phyloP scores from a whole-genome alignment of 2,797 vertebrate genomes.

The Protonibea diacanthus region DNA sequence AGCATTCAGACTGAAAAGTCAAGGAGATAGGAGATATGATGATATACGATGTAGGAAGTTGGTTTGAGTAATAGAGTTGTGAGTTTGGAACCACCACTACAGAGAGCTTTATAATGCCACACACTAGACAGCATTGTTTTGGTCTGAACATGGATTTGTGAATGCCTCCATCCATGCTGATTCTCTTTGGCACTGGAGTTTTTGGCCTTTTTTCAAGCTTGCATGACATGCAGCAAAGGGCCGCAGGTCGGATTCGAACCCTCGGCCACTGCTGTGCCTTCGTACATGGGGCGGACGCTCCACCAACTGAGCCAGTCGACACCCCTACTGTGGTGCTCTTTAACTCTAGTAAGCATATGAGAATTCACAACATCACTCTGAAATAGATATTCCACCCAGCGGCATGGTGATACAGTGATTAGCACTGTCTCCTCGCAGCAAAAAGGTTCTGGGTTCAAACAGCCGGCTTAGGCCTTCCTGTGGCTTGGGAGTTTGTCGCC shows the following conservation, averaged over 20 bases:
- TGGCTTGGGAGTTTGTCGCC: no score
- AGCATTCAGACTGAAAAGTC: not conserved
- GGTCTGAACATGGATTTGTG: not conserved
- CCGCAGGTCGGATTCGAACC: no score
- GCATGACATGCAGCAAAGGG: no score
- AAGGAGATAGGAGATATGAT: not conserved
- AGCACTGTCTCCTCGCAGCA: no score
- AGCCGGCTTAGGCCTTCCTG: no score
- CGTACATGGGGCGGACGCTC: no score
- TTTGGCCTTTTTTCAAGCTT: no score
- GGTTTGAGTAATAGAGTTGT: not conserved
- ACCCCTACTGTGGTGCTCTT: not conserved
- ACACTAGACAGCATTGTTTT: no score
- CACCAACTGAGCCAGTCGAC: no score
- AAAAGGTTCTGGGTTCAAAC: no score
- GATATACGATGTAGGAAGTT: not conserved
- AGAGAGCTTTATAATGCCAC: not conserved
- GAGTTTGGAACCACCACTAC: not conserved
- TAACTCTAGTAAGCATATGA: not conserved
- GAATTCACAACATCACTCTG: not conserved
- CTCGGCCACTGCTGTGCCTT: no score
- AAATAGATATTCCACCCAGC: not conserved
- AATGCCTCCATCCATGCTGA: not conserved
- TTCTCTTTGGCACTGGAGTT: not conserved
- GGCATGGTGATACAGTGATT: no score